Evolutionary conservation across 2,888 invertebrate species (phyloP).

Genomic region (Molanna angustata): DNA sequence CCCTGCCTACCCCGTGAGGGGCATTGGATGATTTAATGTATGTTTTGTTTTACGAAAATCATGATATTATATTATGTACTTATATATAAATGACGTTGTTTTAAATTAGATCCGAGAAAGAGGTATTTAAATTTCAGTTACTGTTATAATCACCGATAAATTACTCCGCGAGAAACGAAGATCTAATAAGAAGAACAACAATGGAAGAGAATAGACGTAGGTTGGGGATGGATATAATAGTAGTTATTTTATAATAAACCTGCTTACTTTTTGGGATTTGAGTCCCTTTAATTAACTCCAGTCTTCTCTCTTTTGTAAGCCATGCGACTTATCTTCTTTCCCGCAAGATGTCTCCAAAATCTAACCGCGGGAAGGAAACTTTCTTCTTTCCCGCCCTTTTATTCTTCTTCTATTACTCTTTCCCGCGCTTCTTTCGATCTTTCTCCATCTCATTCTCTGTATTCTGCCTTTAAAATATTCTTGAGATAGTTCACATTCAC

Average conservation of each 20-base stretch:
- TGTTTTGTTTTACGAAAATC: too few relatives aligned
- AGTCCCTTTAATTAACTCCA: conserved; percentile 33
- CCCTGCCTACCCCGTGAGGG: too few relatives aligned
- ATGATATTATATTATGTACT: too few relatives aligned
- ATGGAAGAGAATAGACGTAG: background rate
- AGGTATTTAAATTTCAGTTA: too few relatives aligned
- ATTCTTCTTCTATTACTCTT: background rate
- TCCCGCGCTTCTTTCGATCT: too few relatives aligned
- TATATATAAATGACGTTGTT: too few relatives aligned
- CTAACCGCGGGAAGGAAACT: conserved; percentile 3
- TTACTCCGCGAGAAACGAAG: background rate
- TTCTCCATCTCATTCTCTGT: too few relatives aligned
- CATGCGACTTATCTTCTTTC: conserved; percentile 29
- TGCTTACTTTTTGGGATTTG: conserved; percentile 30
- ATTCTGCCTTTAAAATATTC: too few relatives aligned
- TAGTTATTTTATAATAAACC: conserved; percentile 30
- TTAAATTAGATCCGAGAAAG: too few relatives aligned
- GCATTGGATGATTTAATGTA: too few relatives aligned
- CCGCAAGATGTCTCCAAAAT: conserved; percentile 13
- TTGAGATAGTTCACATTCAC: too few relatives aligned
- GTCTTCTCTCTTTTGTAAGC: conserved; percentile 33
- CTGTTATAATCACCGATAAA: too few relatives aligned
- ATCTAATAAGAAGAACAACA: background rate
- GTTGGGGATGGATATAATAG: conserved; percentile 4
- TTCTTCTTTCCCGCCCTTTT: background rate